Evolutionary conservation across 2,797 vertebrate genomes (phyloP).

Genomic region (Sebastes cheni): DNA sequence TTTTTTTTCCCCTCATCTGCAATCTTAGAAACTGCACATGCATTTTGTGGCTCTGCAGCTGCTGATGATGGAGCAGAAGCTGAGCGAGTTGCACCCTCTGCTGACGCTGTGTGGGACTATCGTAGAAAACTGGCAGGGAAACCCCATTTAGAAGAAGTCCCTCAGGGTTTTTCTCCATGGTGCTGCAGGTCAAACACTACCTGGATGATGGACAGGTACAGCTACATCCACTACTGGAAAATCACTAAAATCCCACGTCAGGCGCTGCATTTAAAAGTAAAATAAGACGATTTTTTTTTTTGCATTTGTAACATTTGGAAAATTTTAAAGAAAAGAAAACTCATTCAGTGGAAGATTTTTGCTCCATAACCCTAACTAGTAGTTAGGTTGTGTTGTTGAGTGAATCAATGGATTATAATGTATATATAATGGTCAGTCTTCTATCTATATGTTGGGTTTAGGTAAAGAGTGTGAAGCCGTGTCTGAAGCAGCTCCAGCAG

Average conservation of each 20-base stretch:
- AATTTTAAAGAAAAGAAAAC: background rate
- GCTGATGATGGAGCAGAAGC: conserved; percentile 89
- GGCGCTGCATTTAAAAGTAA: too few relatives aligned
- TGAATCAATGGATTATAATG: background rate
- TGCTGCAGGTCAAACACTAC: conserved; percentile 94
- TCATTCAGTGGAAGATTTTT: background rate
- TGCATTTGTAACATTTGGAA: too few relatives aligned
- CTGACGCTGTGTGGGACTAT: conserved; percentile 92
- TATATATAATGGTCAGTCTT: background rate
- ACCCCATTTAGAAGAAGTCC: conserved; percentile 93
- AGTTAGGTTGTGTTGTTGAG: background rate
- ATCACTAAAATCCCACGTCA: too few relatives aligned
- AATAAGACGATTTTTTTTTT: background rate
- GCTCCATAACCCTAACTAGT: background rate
- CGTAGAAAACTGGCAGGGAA: conserved; percentile 94
- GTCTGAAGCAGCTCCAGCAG: conserved; percentile 91
- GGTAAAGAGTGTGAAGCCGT: conserved; percentile 95
- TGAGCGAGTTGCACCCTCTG: conserved; percentile 91
- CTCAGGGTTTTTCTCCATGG: conserved; percentile 89
- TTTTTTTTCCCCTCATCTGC: too few relatives aligned
- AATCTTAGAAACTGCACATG: background rate
- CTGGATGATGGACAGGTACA: conserved; percentile 92
- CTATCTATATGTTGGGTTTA: conserved; percentile 39
- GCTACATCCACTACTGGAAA: background rate
- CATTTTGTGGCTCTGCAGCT: conserved; percentile 71